phyloP scores from a whole-genome alignment of 2,888 invertebrate genomes.

The Isotomurus palustris region DNA sequence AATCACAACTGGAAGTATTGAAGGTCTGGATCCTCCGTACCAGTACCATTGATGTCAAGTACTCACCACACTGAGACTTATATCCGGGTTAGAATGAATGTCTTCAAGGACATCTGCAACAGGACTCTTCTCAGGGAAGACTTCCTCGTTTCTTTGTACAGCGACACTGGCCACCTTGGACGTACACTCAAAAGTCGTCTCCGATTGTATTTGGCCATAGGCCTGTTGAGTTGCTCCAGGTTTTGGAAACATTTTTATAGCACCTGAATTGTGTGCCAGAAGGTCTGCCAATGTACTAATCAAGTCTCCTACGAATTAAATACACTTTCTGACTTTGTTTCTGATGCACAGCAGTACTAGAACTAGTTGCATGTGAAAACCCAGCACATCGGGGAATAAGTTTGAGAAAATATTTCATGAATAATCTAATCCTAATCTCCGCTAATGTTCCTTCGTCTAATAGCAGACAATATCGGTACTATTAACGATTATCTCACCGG shows the following conservation, averaged over 20 bases:
- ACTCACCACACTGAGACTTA: conserved; percentile 1
- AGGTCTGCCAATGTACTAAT: conserved; percentile 1
- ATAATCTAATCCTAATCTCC: too few relatives aligned
- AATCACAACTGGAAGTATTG: neutral
- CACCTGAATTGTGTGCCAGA: neutral
- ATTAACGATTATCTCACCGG: too few relatives aligned
- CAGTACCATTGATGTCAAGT: neutral
- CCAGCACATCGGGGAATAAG: neutral
- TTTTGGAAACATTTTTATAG: conserved; percentile 2
- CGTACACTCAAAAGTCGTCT: too few relatives aligned
- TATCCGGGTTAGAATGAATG: conserved; percentile 6
- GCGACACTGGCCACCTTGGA: neutral
- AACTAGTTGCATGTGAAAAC: too few relatives aligned
- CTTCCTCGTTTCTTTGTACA: neutral
- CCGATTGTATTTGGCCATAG: neutral
- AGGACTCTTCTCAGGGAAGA: neutral
- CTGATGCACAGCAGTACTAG: too few relatives aligned
- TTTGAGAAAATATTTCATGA: too few relatives aligned
- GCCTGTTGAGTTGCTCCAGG: neutral
- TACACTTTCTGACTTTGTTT: too few relatives aligned
- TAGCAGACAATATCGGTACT: neutral
- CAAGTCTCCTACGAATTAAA: neutral
- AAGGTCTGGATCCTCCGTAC: neutral
- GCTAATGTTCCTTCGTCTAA: too few relatives aligned
- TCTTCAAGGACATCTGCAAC: neutral